Conservation (phyloP, 2,113 vertebrate genomes). For the Barnardius zonarius region DNA sequence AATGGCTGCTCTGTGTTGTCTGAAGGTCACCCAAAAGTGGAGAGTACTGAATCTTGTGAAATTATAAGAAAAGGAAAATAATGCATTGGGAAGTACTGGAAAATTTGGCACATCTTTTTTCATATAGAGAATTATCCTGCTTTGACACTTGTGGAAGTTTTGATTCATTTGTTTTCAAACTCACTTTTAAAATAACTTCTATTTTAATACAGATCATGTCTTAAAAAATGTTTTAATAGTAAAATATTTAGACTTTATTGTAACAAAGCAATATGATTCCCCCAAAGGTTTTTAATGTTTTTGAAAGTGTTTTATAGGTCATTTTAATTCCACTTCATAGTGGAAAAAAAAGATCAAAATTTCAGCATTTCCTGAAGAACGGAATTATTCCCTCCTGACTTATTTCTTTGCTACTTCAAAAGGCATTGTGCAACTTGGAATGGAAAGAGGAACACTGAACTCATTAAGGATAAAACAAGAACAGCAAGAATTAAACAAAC, state of each 20-base stretch:
- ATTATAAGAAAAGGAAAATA: neutral
- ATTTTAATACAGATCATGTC: neutral
- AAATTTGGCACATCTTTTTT: neutral
- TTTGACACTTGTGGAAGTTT: neutral
- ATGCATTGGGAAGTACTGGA: neutral
- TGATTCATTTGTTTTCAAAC: neutral
- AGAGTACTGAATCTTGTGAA: neutral
- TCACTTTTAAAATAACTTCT: neutral
- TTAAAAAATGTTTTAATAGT: neutral
- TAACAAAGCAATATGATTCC: neutral
- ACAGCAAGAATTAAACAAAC: conserved; percentile 34
- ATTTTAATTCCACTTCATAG: neutral
- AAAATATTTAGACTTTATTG: neutral
- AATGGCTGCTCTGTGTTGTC: neutral
- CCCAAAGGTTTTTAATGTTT: neutral
- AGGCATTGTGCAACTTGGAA: conserved; percentile 20
- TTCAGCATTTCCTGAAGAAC: conserved; percentile 27
- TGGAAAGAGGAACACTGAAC: neutral
- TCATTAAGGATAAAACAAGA: conserved; percentile 48
- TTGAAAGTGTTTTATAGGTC: neutral
- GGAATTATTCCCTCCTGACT: neutral
- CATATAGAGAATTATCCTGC: neutral
- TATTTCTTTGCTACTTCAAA: conserved; percentile 5
- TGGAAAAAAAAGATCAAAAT: neutral
- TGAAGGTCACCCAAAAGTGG: neutral